Evolutionary conservation across 2,113 vertebrate species (phyloP), one percentile per base, ranked within the genome.

Genomic region (Bubo scandiacus): DNA sequence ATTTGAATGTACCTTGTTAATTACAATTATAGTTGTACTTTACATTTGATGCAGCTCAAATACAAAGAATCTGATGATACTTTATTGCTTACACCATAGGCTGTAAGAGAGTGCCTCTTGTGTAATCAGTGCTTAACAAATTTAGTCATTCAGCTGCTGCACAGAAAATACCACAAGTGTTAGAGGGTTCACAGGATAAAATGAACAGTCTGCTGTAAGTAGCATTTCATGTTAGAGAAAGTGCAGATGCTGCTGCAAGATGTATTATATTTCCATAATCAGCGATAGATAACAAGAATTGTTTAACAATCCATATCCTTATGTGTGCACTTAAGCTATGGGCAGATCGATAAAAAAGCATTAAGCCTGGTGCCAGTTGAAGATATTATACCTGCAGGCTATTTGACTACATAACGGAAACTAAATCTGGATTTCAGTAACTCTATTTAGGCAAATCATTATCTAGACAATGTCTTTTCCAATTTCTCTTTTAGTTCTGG

Each of bases 271-370:
- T 93, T 92, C 75, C 67, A 54, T 93, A 92, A 86, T 94, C 51
- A 79, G 78, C 79, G 81, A 86, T 59, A 67, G 78, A 82, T 67
- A 82, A 86, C 63, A 72, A 90, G 88, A 87, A 77, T 86, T 92
- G 55, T 38, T 47, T 72, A 82, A 91, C 82, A 93, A 27, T 72
- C 83, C 62, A 49, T 94, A 88, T 83, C 65, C 84, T 81, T 82
- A 82, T 30, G 47, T 86, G 36, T 78, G 73, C 89, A 85, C 34
- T 54, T 95, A 96, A 95, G 86, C 67, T 83, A 38, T 83, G 55
- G 34, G 91, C 36, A 58, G 88, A 96, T 97, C 95, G 8, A 94
- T 94, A 92, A 36, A 67, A 82, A 97, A 63, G 57, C 88, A 90
- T 88, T 85, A 94, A 94, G 80, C 23, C 77, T 92, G 71, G 94